Base-by-base conservation (phyloP, 2,113 vertebrate species). In the Bombycilla garrulus region DNA sequence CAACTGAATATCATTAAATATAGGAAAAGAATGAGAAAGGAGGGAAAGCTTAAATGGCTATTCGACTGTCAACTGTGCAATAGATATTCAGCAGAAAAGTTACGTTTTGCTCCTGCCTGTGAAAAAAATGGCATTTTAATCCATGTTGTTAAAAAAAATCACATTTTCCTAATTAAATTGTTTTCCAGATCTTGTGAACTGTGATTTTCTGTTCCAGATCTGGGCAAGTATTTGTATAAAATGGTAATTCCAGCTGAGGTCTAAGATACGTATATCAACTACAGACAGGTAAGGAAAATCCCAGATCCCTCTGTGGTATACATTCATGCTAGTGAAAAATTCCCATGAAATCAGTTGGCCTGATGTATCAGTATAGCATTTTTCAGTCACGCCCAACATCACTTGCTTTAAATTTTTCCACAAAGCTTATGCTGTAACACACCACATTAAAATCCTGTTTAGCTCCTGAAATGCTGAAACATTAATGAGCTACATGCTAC, bases 391-490 rank as follows among this genome's bases (percentile, higher is more conserved):
- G 42, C 90, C 86, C 82, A 86, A 69, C 71, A 57, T 81, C 71
- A 81, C 90, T 84, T 6, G 7, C 60, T 86, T 89, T 54, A 86
- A 76, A 65, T 91, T 83, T 24, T 94, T 87, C 94, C 90, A 88
- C 77, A 94, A 83, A 96, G 88, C 81, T 93, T 70, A 67, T 19
- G 81, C 65, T 82, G 82, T 51, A 80, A 54, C 50, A 93, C 42
- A 74, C 25, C 76, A 92, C 61, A 95, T 94, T 94, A 93, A 96
- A 96, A 91, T 33, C 73, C 86, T 54, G 50, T 77, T 69, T 48
- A 80, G 51, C 64, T 86, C 82, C 81, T 91, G 58, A 89, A 91
- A 93, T 12, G 48, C 80, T 97, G 86, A 94, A 96, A 89, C 86
- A 70, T 79, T 92, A 96, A 96, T 17, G 60, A 93, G 72, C 86